Evolutionary conservation across 2,797 vertebrate genomes (phyloP).

Genomic region (Australoheros facetus): DNA sequence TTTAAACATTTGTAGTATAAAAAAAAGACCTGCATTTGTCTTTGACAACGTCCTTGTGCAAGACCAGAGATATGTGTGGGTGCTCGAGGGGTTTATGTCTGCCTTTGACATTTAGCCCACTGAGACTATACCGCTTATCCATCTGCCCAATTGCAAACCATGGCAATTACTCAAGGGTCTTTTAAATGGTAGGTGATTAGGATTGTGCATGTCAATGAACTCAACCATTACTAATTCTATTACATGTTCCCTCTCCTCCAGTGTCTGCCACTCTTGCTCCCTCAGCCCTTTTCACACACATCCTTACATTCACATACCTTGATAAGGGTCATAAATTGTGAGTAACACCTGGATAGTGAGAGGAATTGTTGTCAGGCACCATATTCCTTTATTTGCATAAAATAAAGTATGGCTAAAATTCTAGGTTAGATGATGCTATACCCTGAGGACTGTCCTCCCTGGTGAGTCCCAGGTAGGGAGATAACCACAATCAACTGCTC

Average conservation of each 20-base stretch:
- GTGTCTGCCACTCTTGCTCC: conserved; percentile 7
- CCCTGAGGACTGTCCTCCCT: conserved; percentile 43
- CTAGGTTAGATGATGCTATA: conserved; percentile 33
- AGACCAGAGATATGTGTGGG: conserved; percentile 22
- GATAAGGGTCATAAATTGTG: conserved; percentile 59
- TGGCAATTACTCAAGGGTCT: conserved; percentile 54
- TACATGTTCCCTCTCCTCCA: conserved; percentile 22
- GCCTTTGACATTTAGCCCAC: conserved; percentile 60
- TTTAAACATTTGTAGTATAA: background rate
- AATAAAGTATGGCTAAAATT: conserved; percentile 52
- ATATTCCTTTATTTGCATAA: conserved; percentile 58
- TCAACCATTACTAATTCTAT: conserved; percentile 65
- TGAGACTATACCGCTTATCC: conserved; percentile 49
- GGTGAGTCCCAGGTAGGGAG: conserved; percentile 49
- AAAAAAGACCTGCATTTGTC: conserved; percentile 18
- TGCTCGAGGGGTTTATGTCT: conserved; percentile 14
- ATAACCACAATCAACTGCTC: conserved; percentile 53
- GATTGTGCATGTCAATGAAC: conserved; percentile 46
- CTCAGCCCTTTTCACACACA: conserved; percentile 5
- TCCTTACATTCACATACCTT: conserved; percentile 19
- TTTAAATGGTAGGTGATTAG: conserved; percentile 65
- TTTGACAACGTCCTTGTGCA: conserved; percentile 37
- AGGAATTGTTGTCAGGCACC: conserved; percentile 41
- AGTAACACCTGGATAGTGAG: conserved; percentile 50
- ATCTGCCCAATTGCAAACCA: conserved; percentile 51